Evolutionary conservation across 2,888 invertebrate genomes (phyloP).

Genomic region (Chrysopilus asiliformis): DNA sequence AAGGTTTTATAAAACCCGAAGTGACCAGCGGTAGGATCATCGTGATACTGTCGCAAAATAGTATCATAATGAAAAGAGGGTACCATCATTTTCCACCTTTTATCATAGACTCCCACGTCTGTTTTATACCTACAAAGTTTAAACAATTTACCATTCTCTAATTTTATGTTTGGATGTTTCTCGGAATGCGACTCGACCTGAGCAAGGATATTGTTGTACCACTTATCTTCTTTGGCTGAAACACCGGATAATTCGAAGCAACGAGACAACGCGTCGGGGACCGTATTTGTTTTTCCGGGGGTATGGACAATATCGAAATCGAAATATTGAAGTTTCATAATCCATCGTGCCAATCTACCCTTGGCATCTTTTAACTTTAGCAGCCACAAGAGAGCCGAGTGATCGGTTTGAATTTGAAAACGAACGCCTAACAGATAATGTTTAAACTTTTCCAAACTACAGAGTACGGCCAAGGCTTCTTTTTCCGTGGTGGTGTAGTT

Average conservation of each 20-base stretch:
- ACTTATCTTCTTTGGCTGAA: too few relatives aligned
- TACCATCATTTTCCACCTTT: too few relatives aligned
- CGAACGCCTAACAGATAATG: slow-evolving; percentile 7
- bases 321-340: slow-evolving; percentile 10
- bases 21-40: slow-evolving; percentile 3
- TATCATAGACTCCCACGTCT: too few relatives aligned
- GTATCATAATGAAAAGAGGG: too few relatives aligned
- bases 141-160: too few relatives aligned
- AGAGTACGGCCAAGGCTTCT: slow-evolving; percentile 11
- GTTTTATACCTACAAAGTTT: too few relatives aligned
- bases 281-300: slow-evolving; percentile 14
- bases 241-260: too few relatives aligned
- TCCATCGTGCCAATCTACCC: slow-evolving; percentile 19
- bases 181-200: not conserved
- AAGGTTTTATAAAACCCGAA: not conserved
- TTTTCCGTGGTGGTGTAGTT: too few relatives aligned
- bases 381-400: slow-evolving; percentile 7
- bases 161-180: not conserved
- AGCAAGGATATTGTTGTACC: not conserved
- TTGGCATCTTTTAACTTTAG: slow-evolving; percentile 14
- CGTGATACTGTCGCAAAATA: slow-evolving; percentile 1
- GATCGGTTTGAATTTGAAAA: slow-evolving; percentile 7
- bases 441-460: slow-evolving; percentile 6
- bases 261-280: slow-evolving; percentile 18
- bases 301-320: slow-evolving; percentile 17